Base-by-base conservation (phyloP, 92 coral and sea anemone genomes). In the Phenganax stokvisi region DNA sequence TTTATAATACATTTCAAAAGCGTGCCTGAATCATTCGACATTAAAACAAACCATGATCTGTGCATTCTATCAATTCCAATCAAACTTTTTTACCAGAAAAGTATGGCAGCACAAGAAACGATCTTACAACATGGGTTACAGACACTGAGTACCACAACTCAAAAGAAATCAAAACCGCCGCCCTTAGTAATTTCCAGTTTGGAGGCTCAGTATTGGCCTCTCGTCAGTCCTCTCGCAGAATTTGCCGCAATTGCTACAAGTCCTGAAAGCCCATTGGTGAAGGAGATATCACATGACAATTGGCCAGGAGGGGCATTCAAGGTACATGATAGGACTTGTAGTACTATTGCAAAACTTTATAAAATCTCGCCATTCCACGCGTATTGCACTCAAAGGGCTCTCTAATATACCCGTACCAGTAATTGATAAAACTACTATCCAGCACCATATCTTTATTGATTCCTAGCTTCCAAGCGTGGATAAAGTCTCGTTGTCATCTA, bases 201-300 rank as follows among this genome's bases (percentile, higher is more conserved):
- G 77, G 57, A 56, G 29, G 73, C 76, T 79, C 15, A 66, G 71
- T 64, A 77, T 86, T n/a, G 96, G 83, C 65, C 83, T 87, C 72
- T 79, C 17, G 85, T 88, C 52, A 91, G 85, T 72, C 84, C 92
- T 30, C 77, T 96, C 13, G 87, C 89, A 9, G 99, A 96, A 90
- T 96, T 96, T 67, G 99, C 99, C 4, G 81, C 85, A 57, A 87
- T 92, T 54, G 99, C 99, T 27, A 96, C 99, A 6, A 89, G 99
- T 25, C 99, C 97, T 0, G 91, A 96, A 74, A 92, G 97, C 74
- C 99, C 99, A 30, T 72, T 96, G 84, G 91, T 96, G 61, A 92
- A 85, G 68, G 86, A 87, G 52, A 65, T 69, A 77, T 87, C 87
- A 66, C 80, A 80, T 66, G 97, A 88, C 15, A 85, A 73, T 64